Evolutionary conservation across 1,140 invertebrate species (phyloP).

Genomic region (Zaprionus taronus): DNA sequence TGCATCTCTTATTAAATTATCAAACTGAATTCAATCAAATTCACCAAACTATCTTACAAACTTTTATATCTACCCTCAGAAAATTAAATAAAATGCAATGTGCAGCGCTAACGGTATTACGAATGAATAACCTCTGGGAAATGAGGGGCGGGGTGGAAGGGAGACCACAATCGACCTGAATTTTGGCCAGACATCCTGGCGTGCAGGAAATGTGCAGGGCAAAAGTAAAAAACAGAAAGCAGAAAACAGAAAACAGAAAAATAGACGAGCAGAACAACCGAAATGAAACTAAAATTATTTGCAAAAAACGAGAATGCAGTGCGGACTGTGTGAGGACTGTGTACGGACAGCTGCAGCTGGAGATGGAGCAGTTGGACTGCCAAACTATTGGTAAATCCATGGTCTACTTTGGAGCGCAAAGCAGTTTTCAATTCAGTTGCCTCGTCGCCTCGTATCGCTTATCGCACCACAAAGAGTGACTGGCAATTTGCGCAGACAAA

Average conservation of each 20-base stretch:
- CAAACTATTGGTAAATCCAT: slow-evolving; percentile 47
- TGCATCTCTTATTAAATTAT: neutral
- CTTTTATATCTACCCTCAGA: neutral
- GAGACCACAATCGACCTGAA: slow-evolving; percentile 43
- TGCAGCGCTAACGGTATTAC: slow-evolving; percentile 38
- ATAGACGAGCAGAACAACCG: slow-evolving; percentile 7
- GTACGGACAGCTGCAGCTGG: neutral
- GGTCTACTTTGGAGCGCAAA: slow-evolving; percentile 63
- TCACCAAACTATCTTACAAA: neutral
- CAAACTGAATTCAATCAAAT: slow-evolving; percentile 5
- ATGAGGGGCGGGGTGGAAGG: neutral
- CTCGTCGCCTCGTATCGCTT: slow-evolving; percentile 38
- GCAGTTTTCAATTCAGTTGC: slow-evolving; percentile 78
- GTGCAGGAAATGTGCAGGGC: slow-evolving; percentile 54
- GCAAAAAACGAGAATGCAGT: slow-evolving; percentile 28
- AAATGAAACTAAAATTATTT: slow-evolving; percentile 56
- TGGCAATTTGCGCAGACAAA: slow-evolving; percentile 76
- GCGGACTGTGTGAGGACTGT: neutral
- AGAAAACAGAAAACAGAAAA: slow-evolving; percentile 9
- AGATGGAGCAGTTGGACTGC: slow-evolving; percentile 3
- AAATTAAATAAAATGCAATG: slow-evolving; percentile 52
- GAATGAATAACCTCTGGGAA: slow-evolving; percentile 55
- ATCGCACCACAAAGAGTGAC: slow-evolving; percentile 49
- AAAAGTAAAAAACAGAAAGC: slow-evolving; percentile 31
- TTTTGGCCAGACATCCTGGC: slow-evolving; percentile 58